Percentiles rank a stretch among this genome's conserved stretches.
These are phyloP conservation scores for Cyprinodon tularosa DNA, from an alignment of 2,113 vertebrate genomes.

Conservation along the genomic window DNA sequence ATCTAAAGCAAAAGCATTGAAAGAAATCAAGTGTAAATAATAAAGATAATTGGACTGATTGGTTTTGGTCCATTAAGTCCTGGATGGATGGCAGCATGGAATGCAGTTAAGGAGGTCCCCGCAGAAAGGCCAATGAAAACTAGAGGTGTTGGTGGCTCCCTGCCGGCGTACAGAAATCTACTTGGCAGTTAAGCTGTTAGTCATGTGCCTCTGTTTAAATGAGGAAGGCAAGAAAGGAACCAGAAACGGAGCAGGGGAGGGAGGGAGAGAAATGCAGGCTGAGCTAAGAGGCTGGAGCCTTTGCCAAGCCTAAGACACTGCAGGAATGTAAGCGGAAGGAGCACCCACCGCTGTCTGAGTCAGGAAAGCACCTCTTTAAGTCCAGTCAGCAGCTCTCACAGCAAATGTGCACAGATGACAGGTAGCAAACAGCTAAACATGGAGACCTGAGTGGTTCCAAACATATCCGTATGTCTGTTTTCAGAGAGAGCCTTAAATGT, in stretches of 20 bases:
- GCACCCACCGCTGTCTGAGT: slow-evolving; percentile 46
- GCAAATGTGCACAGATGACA: slow-evolving; percentile 40
- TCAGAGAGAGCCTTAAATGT: slow-evolving; percentile 1
- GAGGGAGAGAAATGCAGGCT: slow-evolving; percentile 45
- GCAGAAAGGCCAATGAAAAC: slow-evolving; percentile 53
- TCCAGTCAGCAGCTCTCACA: slow-evolving; percentile 50
- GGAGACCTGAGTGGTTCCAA: slow-evolving; percentile 9
- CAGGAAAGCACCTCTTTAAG: slow-evolving; percentile 38
- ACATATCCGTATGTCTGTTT: slow-evolving; percentile 4
- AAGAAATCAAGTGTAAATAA: slow-evolving; percentile 4
- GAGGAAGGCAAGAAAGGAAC: slow-evolving; percentile 54
- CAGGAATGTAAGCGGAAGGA: slow-evolving; percentile 65
- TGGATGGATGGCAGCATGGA: slow-evolving; percentile 46
- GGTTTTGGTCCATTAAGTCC: slow-evolving; percentile 2
- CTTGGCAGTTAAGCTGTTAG: slow-evolving; percentile 59
- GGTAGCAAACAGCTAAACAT: slow-evolving; percentile 16
- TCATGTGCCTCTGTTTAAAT: slow-evolving; percentile 75
- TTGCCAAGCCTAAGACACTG: slow-evolving; percentile 68
- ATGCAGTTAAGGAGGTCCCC: slow-evolving; percentile 49
- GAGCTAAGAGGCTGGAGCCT: slow-evolving; percentile 51
- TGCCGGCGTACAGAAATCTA: slow-evolving; percentile 45
- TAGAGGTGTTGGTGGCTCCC: slow-evolving; percentile 54
- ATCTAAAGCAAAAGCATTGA: neutral
- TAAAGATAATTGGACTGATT: slow-evolving; percentile 4
- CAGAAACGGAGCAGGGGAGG: slow-evolving; percentile 17